These are phyloP conservation scores for Origma solitaria DNA, from an alignment of 2,113 vertebrate species.

Conservation along the genomic window DNA sequence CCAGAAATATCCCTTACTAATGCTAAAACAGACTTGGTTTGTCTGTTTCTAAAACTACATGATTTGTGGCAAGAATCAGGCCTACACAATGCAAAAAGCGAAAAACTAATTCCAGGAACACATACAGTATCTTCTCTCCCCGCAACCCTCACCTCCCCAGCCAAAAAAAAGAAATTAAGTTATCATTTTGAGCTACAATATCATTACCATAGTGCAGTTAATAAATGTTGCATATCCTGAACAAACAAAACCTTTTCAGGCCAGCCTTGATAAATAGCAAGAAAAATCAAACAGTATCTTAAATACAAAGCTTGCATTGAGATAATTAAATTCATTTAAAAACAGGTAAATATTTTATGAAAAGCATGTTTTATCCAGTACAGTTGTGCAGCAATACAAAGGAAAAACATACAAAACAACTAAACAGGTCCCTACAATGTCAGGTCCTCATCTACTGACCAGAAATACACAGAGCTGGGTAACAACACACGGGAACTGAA, in stretches of 20 bases:
- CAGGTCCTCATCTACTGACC: slow-evolving; percentile 41
- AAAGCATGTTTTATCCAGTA: slow-evolving; percentile 71
- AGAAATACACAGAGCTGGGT: slow-evolving; percentile 49
- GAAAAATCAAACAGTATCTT: slow-evolving; percentile 72
- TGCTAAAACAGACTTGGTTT: slow-evolving; percentile 85
- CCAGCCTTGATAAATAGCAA: slow-evolving; percentile 76
- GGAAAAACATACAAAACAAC: slow-evolving; percentile 49
- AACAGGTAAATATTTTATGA: slow-evolving; percentile 72
- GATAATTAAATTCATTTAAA: slow-evolving; percentile 79
- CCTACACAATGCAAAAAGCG: slow-evolving; percentile 62
- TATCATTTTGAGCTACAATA: slow-evolving; percentile 65
- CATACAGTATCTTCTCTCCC: slow-evolving; percentile 62
- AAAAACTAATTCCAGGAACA: slow-evolving; percentile 64
- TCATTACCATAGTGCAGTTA: slow-evolving; percentile 76
- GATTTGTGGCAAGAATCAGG: slow-evolving; percentile 77
- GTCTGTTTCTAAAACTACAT: slow-evolving; percentile 82
- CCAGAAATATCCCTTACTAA: slow-evolving; percentile 95
- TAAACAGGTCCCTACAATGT: not conserved
- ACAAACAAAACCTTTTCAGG: slow-evolving; percentile 68
- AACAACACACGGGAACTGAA: not conserved
- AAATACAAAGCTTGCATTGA: slow-evolving; percentile 80
- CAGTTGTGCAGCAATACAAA: slow-evolving; percentile 67
- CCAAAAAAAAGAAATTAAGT: slow-evolving; percentile 56
- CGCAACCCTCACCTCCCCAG: not conserved
- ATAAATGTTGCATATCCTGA: slow-evolving; percentile 72